Evolutionary conservation across 2,888 invertebrate genomes (phyloP), one percentile per base, ranked within the genome.

Genomic region (Lydus trimaculatus): DNA sequence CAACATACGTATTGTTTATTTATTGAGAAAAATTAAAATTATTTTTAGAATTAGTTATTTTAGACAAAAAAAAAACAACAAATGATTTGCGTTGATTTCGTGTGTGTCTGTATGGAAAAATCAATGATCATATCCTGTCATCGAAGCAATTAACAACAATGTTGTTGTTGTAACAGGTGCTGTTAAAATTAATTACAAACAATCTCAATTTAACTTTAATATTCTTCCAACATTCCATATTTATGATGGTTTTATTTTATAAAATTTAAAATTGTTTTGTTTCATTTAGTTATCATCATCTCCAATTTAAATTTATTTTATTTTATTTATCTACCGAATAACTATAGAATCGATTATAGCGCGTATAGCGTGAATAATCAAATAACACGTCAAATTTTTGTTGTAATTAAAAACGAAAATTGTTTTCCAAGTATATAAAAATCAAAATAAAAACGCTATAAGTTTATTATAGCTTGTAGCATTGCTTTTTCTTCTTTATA

Each of bases 1-100:
- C 76, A 73, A 76, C 76, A 77, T n/a, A n/a, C n/a, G n/a, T n/a
- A 76, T 75, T 71, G 73, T 77, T 76, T 79, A 75, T 79, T 79
- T 79, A 79, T 78, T 78, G 76, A 74, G 71, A 76, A 74, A 76
- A 78, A 79, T 78, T 77, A 79, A 78, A 77, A 65, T 72, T 75
- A 71, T 72, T 72, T 72, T 69, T 66, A 68, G 68, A 80, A 78
- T 79, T 80, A 65, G 17, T 43, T 43, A 6, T n/a, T 6, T 8
- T 17, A 33, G 33, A 33, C 2, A 17, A 36, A 36, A 43, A 43
- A 17, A 43, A 43, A 13, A 11, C 6, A 2, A 43, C 11, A n/a
- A 17, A 43, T 43, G n/a, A n/a, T n/a, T n/a, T 43, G 13, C 15
- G 13, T 36, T 13, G n/a, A n/a, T n/a, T n/a, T n/a, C n/a, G 4